Percentiles rank a stretch among this genome's conserved stretches.
Evolutionary conservation across 2,113 vertebrate genomes (phyloP).

Genomic region (Lycocorax pyrrhopterus): DNA sequence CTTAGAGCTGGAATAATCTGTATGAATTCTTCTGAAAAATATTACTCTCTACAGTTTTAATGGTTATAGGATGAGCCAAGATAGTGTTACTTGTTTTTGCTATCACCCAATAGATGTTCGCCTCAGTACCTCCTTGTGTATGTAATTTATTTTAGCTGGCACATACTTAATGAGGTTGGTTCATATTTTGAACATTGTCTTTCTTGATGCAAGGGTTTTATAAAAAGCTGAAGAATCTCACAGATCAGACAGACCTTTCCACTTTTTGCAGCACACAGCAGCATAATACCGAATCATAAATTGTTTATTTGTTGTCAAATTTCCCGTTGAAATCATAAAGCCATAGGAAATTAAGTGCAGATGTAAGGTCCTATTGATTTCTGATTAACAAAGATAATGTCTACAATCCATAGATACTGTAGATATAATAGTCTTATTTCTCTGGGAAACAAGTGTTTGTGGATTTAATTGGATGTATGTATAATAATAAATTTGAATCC

Average conservation of each 20-base stretch:
- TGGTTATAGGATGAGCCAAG: background rate
- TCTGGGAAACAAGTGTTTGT: background rate
- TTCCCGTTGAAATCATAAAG: background rate
- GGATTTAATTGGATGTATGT: background rate
- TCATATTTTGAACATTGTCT: background rate
- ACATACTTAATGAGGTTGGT: background rate
- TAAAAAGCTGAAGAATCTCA: background rate
- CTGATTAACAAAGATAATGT: background rate
- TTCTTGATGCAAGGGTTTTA: background rate
- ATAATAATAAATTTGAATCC: background rate
- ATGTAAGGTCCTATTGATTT: background rate
- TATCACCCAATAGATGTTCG: fast-evolving
- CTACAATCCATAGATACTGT: background rate
- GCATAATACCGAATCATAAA: background rate
- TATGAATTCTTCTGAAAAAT: background rate
- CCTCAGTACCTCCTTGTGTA: background rate
- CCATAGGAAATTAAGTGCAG: background rate
- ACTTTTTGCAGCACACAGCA: background rate
- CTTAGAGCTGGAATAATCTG: conserved; percentile 10
- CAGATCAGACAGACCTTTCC: background rate
- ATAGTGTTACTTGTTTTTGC: background rate
- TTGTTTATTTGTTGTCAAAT: background rate
- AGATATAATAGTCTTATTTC: background rate
- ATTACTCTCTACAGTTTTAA: background rate
- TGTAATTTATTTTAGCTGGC: background rate